Conservation (phyloP, 2,113 vertebrate genomes). For the Parus major region DNA sequence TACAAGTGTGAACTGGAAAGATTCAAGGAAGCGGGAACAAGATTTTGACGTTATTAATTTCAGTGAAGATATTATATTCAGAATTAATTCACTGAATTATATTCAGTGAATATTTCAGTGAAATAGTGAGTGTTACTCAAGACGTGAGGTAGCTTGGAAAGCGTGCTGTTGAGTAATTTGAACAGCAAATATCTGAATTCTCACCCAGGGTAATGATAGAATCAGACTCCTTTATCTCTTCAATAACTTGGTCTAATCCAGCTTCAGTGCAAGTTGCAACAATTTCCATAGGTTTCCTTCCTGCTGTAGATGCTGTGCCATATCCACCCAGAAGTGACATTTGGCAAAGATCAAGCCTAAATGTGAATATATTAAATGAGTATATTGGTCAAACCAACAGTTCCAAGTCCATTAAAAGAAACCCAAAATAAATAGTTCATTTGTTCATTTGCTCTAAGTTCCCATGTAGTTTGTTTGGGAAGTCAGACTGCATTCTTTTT, state of each 20-base stretch:
- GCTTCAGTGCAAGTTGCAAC: background rate
- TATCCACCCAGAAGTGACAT: background rate
- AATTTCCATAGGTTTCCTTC: background rate
- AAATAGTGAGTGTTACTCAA: background rate
- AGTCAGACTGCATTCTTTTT: conserved; percentile 24
- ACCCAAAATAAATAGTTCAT: conserved; percentile 24
- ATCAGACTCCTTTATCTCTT: background rate
- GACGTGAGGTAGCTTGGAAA: background rate
- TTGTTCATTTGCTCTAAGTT: conserved; percentile 9
- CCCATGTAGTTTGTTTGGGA: conserved; percentile 41
- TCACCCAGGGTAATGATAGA: background rate
- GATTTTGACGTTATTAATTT: background rate
- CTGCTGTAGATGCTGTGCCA: background rate
- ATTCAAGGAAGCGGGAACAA: background rate
- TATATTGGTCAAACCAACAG: background rate
- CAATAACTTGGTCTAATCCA: background rate
- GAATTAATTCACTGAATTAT: too few relatives aligned
- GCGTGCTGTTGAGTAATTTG: background rate
- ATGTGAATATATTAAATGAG: background rate
- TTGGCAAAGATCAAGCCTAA: conserved; percentile 16
- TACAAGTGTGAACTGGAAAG: background rate
- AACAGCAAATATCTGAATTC: background rate
- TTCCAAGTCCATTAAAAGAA: background rate
- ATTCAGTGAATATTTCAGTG: background rate
- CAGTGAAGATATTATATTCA: too few relatives aligned